Percentiles rank a stretch among this genome's conserved stretches.
Conservation (phyloP, 2,113 vertebrate species). For the Vireo altiloquus region DNA sequence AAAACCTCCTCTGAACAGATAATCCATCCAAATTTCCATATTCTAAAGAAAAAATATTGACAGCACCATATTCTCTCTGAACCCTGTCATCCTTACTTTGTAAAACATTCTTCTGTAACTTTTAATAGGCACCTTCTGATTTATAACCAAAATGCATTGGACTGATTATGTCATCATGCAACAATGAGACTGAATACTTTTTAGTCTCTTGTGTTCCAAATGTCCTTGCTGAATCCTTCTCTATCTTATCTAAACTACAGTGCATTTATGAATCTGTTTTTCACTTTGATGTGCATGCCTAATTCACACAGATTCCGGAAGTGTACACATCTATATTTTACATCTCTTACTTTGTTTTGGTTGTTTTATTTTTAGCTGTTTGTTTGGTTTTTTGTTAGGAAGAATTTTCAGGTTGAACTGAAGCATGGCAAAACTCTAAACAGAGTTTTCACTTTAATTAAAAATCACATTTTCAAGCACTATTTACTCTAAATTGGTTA, state of each 20-base stretch:
- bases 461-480: neutral
- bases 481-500: neutral
- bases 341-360: neutral
- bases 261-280: neutral
- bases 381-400: neutral
- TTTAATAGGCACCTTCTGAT: slow-evolving; percentile 45
- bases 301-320: neutral
- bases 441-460: neutral
- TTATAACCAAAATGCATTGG: slow-evolving; percentile 19
- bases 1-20: slow-evolving; percentile 68
- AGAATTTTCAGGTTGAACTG: neutral
- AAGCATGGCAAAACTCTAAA: neutral
- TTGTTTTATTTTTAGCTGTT: neutral
- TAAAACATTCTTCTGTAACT: slow-evolving; percentile 41
- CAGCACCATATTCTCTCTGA: slow-evolving; percentile 35
- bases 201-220: neutral
- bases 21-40: slow-evolving; percentile 67
- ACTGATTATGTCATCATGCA: slow-evolving; percentile 31
- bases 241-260: neutral
- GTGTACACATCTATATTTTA: neutral
- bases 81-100: slow-evolving; percentile 41
- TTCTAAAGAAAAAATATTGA: slow-evolving; percentile 32
- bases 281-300: neutral
- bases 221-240: neutral
- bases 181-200: neutral